Evolutionary conservation across 2,888 invertebrate species (phyloP), one percentile per base, ranked within the genome.

Genomic region (Ennomos fuscantarius): DNA sequence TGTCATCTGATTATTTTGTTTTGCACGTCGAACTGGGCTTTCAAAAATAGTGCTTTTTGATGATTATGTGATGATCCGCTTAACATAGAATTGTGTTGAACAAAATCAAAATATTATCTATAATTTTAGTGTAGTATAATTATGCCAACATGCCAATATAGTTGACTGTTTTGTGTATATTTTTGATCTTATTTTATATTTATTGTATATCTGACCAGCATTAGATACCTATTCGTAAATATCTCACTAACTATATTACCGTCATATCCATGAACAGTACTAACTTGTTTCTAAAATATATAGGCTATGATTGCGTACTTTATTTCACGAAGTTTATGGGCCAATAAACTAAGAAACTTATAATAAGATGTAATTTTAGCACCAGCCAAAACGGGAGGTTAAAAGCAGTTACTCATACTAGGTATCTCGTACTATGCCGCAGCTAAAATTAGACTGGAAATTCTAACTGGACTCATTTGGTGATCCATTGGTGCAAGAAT

Each of bases 301-400:
- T 11, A 32, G 33, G 15, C 24, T 24, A 5, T 24, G 24, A 24
- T 24, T 24, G 24, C 48, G 48, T 43, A 10, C 33, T 24, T 24
- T 42, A 42, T 31, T 50, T 45, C 56, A 32, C 34, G 45, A 50
- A 44, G 9, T 50, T 46, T 50, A 56, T 50, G 46, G 40, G 45
- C 8, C 56, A 32, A 51, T 56, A 56, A 56, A 50, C 45, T 46
- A 51, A 35, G 35, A 41, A 51, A 45, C 40, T 50, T 46, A 46
- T n/a, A 46, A 51, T 50, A 56, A 42, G 50, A 45, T 55, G 55
- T 50, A 50, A 55, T 55, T 45, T 55, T 55, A 55, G 40, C 49
- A 24, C 44, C 43, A 34, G 34, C 48, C 55, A 45, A 55, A 55
- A 45, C 49, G 50, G 45, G 55, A 55, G 41, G 44, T 49, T 43